Percentiles rank a stretch among this genome's conserved stretches.
These are phyloP conservation scores for Pemphredon lugubris DNA, from an alignment of 2,888 invertebrate genomes.

Conservation along the genomic window DNA sequence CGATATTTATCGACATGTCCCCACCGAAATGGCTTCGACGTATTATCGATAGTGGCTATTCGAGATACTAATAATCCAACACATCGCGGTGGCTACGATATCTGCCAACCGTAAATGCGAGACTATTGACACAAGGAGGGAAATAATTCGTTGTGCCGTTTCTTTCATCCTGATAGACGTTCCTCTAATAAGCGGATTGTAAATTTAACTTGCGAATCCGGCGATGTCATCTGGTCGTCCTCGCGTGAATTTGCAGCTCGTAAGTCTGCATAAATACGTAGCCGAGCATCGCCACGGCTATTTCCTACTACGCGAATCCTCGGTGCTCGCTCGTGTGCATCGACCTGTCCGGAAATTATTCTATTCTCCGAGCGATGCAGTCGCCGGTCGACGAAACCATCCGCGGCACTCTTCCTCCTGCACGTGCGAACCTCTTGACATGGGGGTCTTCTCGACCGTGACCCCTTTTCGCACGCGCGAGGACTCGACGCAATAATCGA, in stretches of 20 bases:
- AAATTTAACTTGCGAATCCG: constrained; percentile 22
- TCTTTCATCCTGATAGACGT: constrained; percentile 15
- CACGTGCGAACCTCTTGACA: background rate
- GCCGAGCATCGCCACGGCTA: constrained; percentile 24
- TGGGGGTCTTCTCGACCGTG: background rate
- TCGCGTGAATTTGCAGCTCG: constrained; percentile 22
- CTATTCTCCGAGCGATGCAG: constrained; percentile 35
- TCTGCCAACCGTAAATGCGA: no score
- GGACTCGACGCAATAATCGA: background rate
- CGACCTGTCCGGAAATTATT: constrained; percentile 73
- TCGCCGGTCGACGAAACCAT: background rate
- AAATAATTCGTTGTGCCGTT: background rate
- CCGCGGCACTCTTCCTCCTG: background rate
- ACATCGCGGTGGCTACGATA: no score
- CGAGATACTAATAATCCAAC: no score
- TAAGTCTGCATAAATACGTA: constrained; percentile 8
- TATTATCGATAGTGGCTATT: no score
- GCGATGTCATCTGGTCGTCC: background rate
- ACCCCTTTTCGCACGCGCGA: background rate
- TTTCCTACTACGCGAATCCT: constrained; percentile 45
- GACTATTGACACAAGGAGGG: background rate
- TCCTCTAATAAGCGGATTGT: constrained; percentile 25
- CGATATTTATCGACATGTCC: no score
- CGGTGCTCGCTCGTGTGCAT: constrained; percentile 73
- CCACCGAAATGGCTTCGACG: no score